phyloP scores from a whole-genome alignment of 2,113 vertebrate species.

The Eretmochelys imbricata region DNA sequence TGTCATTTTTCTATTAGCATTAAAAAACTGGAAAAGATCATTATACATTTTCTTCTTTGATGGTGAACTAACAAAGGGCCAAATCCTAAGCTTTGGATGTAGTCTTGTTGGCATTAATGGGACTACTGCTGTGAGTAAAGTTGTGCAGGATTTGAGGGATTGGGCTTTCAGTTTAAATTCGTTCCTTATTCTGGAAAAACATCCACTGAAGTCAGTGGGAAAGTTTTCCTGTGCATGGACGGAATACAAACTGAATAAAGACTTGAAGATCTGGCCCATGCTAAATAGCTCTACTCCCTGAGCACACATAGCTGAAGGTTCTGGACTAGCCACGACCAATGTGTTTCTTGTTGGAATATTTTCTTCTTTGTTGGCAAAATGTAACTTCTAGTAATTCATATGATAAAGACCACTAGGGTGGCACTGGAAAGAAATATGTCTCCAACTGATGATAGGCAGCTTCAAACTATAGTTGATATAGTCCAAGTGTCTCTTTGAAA shows the following conservation, averaged over 20 bases:
- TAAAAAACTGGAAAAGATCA: neutral
- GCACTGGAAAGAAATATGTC: neutral
- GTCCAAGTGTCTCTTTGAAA: neutral
- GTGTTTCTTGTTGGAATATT: neutral
- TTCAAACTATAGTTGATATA: neutral
- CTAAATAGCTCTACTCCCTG: slow-evolving; percentile 37
- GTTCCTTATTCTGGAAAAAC: neutral
- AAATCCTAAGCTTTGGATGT: neutral
- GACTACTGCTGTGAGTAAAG: neutral
- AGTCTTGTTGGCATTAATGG: neutral
- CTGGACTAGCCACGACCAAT: slow-evolving; percentile 53
- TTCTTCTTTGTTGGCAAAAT: slow-evolving; percentile 10
- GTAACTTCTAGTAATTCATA: slow-evolving; percentile 12
- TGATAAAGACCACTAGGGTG: neutral
- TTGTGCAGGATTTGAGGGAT: neutral
- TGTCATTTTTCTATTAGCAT: neutral
- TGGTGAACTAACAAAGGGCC: neutral
- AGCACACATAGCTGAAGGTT: slow-evolving; percentile 46
- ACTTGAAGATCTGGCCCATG: neutral
- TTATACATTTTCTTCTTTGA: neutral
- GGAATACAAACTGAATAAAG: neutral
- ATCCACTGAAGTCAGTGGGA: neutral
- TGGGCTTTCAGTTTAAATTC: neutral
- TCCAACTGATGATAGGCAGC: slow-evolving; percentile 1
- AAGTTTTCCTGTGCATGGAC: slow-evolving; percentile 6